phyloP scores from a whole-genome alignment of 2,888 invertebrate genomes.

The Hydriomena furcata region DNA sequence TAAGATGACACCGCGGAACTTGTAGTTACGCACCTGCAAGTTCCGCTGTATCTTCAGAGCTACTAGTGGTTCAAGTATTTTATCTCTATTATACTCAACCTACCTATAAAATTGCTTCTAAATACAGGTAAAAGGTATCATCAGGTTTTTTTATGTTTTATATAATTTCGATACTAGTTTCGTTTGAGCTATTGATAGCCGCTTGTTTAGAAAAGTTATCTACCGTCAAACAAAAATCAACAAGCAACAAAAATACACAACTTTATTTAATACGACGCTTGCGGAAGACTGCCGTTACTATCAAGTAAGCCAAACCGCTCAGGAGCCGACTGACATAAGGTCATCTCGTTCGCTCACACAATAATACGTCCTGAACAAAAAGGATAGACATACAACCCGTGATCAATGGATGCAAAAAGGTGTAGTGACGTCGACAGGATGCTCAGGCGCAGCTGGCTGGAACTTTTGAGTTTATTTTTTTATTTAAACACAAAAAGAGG shows the following conservation, averaged over 20 bases:
- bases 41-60: too few relatives aligned
- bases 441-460: conserved; percentile 80
- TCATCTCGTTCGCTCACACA: conserved; percentile 54
- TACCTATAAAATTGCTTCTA: too few relatives aligned
- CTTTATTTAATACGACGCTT: conserved; percentile 65
- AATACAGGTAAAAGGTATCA: too few relatives aligned
- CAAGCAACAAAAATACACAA: conserved; percentile 49
- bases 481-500: conserved; percentile 67
- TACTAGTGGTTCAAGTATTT: too few relatives aligned
- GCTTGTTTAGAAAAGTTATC: conserved; percentile 11
- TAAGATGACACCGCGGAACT: too few relatives aligned
- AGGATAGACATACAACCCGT: conserved; percentile 58
- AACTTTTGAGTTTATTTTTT: conserved; percentile 71
- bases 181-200: not conserved
- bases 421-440: conserved; percentile 78
- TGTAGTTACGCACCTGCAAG: too few relatives aligned
- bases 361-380: conserved; percentile 40
- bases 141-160: too few relatives aligned
- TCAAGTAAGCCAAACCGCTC: conserved; percentile 50
- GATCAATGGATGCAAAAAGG: conserved; percentile 73
- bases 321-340: conserved; percentile 29
- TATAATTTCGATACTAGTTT: not conserved
- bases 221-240: conserved; percentile 52
- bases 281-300: conserved; percentile 75
- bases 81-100: too few relatives aligned